Evolutionary conservation across 2,797 vertebrate genomes (phyloP), one percentile per base, ranked within the genome.

Genomic region (Liasis olivaceus): DNA sequence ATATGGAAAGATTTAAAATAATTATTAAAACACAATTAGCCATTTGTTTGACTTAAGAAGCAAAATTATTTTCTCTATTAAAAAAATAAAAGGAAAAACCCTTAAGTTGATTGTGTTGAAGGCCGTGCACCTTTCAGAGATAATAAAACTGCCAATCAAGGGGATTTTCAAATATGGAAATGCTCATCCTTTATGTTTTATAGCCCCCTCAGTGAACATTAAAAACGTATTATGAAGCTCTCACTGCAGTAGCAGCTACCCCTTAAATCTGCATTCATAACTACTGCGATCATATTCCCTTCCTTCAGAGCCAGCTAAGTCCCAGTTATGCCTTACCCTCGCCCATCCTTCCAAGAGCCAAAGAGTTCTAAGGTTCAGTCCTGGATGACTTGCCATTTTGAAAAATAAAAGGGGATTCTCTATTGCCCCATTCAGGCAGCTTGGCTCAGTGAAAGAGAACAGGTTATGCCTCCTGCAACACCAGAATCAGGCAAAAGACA

Each of bases 11-110:
- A 98, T 98, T 98, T 98, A 97, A 97, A 97, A 98, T 97, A 97
- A 97, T 98, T 98, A 98, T 98, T 98, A 98, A 98, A 98, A 97
- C 97, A 97, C 97, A 98, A 98, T 98, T 98, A 98, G 97, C 96
- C 69, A 96, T 95, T 4, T 95, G 97, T 97, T 97, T 91, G 93
- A 97, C 97, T 98, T 98, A 97, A 98, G 98, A 97, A 98, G 97
- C 91, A 97, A 98, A 97, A 98, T 98, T 97, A 97, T 97, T 97
- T 88, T 92, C 54, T 93, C 89, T 90, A 88, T 85, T 81, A 91
- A 93, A 47, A 54, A 11, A 36, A 60, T 22, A 97, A 98, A 98
- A 98, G 81, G 42, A 28, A 54, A 88, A 64, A 58, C n/a, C 28
- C 85, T 58, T 86, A 94, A 96, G 97, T 98, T 97, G 97, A 98